Conservation (phyloP, 2,113 vertebrate genomes). For the Cyphomyrus plagiostoma region DNA sequence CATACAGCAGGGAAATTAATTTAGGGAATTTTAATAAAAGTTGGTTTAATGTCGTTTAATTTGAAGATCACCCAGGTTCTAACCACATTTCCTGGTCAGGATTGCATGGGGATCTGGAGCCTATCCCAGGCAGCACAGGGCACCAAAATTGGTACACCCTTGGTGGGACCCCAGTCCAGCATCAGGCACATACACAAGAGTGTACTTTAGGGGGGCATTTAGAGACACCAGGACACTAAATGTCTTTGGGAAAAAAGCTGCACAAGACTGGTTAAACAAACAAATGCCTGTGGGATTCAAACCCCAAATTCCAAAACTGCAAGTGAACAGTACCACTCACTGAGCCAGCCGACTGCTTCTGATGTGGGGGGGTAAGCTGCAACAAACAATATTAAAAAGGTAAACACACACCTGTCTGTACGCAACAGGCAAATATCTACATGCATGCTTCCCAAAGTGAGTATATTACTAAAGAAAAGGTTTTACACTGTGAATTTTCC, state of each 20-base stretch:
- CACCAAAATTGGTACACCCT: not conserved
- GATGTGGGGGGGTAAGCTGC: not conserved
- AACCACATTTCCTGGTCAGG: not conserved
- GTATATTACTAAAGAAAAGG: slow-evolving; percentile 23
- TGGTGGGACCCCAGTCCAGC: not conserved
- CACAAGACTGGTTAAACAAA: not conserved
- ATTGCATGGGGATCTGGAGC: not conserved
- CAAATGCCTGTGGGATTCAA: not conserved
- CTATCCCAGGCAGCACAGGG: not conserved
- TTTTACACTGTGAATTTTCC: slow-evolving; percentile 47
- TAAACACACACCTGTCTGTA: not conserved
- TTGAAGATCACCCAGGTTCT: not conserved
- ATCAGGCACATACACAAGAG: not conserved
- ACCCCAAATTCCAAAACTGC: not conserved
- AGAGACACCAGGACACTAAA: not conserved
- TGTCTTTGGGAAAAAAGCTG: not conserved
- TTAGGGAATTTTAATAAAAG: not conserved
- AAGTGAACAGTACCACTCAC: not conserved
- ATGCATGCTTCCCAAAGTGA: slow-evolving; percentile 22
- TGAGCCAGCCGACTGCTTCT: not conserved
- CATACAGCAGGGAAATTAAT: not conserved
- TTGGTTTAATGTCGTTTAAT: not conserved
- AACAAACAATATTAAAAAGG: not conserved
- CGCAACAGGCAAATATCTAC: slow-evolving; percentile 30
- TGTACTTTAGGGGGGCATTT: not conserved